Evolutionary conservation across 2,888 invertebrate species (phyloP), one percentile per base, ranked within the genome.

Genomic region (Papilio protenor): DNA sequence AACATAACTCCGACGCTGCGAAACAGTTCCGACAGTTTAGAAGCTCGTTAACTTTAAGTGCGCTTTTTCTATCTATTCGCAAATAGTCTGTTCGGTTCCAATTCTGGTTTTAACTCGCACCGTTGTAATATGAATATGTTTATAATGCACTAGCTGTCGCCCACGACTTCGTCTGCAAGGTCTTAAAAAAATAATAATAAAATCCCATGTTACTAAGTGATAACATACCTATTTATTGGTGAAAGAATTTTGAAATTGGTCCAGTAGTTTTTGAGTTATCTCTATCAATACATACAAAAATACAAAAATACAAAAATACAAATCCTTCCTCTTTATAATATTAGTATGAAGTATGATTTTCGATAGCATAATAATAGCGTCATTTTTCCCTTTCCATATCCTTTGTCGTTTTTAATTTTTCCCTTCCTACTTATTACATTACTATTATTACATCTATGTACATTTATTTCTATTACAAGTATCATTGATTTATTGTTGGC

Each of bases 1-100:
- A n/a, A 23, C 21, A 21, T 69, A 69, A 69, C 66, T 73, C 57
- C 16, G 21, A 55, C 47, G 64, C 52, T 52, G 47, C 27, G 77
- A 69, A 69, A 77, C 73, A 66, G 45, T 73, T 33, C 77, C 69
- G 73, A 77, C 77, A 77, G 76, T 77, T 77, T 40, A 40, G 40
- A 40, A 40, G 40, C 40, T 77, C 76, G 52, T 77, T 77, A 71
- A 72, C 72, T 77, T 77, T 77, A 73, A 73, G 72, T 77, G 72
- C 64, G n/a, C 72, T 66, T 77, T 73, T 76, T 73, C 57, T 64
- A 73, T 71, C 71, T 49, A 49, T 71, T 64, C 55, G 55, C 18
- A 64, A 77, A 77, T 47, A 61, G 61, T 61, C 45, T 23, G 45
- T 47, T 61, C 47, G 5, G 45, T 47, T 11, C 18, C 66, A 40